These are phyloP conservation scores for Eupithecia vulgata DNA, from an alignment of 2,888 invertebrate species.

Conservation along the genomic window DNA sequence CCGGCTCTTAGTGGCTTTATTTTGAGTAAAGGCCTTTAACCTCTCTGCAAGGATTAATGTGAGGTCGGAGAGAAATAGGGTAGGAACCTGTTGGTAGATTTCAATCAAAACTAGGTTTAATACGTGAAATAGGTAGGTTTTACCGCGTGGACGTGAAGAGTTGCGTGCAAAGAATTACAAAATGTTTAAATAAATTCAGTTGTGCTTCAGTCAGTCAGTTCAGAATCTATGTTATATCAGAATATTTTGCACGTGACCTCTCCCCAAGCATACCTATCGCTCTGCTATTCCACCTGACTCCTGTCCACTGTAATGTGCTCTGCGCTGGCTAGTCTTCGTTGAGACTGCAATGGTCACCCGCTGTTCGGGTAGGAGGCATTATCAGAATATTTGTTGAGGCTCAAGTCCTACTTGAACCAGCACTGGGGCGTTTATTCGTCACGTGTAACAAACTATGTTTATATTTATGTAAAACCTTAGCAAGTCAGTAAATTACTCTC, in stretches of 20 bases:
- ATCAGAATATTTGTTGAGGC: neutral
- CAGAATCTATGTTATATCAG: neutral
- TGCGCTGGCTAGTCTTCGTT: neutral
- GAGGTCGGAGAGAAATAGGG: neutral
- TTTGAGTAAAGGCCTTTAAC: neutral
- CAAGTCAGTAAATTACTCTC: neutral
- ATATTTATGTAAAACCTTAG: neutral
- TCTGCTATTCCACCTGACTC: too few relatives aligned
- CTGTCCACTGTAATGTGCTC: too few relatives aligned
- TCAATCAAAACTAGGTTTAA: neutral
- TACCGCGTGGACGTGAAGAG: neutral
- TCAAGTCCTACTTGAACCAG: neutral
- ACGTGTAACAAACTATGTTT: neutral
- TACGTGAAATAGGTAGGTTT: neutral
- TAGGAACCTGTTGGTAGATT: too few relatives aligned
- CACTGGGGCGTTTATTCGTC: neutral
- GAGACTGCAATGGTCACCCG: neutral
- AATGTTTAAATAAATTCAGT: neutral
- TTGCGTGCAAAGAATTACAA: neutral
- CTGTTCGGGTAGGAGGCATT: neutral
- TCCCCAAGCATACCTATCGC: too few relatives aligned
- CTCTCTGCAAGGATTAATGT: neutral
- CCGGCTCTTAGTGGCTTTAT: neutral
- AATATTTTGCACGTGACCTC: too few relatives aligned
- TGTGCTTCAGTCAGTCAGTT: neutral